Percentiles rank a stretch among this genome's conserved stretches.
Evolutionary conservation across 2,797 vertebrate genomes (phyloP).

Genomic region (Moxostoma hubbsi): DNA sequence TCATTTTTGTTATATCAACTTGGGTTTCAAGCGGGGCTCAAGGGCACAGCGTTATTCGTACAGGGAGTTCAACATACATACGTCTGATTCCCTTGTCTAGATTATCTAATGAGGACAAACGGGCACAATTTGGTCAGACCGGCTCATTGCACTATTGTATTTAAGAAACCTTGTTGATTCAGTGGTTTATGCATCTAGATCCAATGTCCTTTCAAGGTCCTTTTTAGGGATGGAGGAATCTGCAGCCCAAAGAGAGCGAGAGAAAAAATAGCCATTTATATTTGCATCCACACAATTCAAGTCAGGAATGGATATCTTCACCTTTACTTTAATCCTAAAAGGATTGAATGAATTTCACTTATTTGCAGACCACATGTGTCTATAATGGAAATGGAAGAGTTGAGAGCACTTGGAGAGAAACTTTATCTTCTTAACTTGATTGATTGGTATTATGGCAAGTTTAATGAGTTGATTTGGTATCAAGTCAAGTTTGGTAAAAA

Average conservation of each 20-base stretch:
- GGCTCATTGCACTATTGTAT: slow-evolving; percentile 20
- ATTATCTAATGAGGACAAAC: slow-evolving; percentile 31
- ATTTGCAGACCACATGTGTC: not conserved
- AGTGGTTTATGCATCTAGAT: not conserved
- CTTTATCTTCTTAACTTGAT: not conserved
- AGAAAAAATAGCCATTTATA: not conserved
- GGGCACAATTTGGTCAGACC: slow-evolving; percentile 16
- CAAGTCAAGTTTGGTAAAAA: not conserved
- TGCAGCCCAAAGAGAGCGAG: not conserved
- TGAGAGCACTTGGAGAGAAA: not conserved
- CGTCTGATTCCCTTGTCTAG: slow-evolving; percentile 27
- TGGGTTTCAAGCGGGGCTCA: slow-evolving; percentile 50
- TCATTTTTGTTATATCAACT: slow-evolving; percentile 22
- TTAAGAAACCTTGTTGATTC: slow-evolving; percentile 8
- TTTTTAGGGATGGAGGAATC: slow-evolving; percentile 2
- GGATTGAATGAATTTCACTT: not conserved
- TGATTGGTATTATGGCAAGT: not conserved
- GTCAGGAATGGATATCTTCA: not conserved
- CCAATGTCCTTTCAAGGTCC: slow-evolving; percentile 42
- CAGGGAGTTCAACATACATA: slow-evolving; percentile 4
- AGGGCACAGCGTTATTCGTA: slow-evolving; percentile 50
- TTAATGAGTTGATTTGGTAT: not conserved
- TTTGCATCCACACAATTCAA: not conserved
- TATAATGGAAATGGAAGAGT: not conserved
- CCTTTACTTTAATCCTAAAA: too few relatives aligned